Base-by-base conservation (phyloP, 2,797 vertebrate genomes). In the Siniperca undulata region DNA sequence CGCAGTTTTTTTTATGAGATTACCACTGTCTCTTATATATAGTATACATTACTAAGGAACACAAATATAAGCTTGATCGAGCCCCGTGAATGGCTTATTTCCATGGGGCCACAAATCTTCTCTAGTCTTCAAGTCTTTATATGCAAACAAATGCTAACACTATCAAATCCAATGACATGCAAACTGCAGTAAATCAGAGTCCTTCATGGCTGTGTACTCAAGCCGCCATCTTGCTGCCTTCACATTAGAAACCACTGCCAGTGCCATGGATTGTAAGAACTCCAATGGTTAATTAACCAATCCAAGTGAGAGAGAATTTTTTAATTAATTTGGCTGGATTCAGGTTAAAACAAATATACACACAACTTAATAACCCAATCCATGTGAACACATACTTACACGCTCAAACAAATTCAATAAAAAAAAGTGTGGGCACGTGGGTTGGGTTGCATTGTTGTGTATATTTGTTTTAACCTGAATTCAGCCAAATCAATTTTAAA, bases 61-160 rank as follows among this genome's bases (percentile, higher is more conserved):
- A 66, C 9, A 34, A 36, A 82, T 24, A 6, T 53, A 75, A 84
- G 67, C 65, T 85, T 78, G 72, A 38, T 27, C 38, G 17, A 59
- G 34, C 17, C 6, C n/a, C 0, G 3, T 60, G 20, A 74, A 67
- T 22, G 2, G 1, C 13, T 60, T 42, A 38, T 38, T 61, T 6
- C 1, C 10, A 48, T 65, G 2, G n/a, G 10, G 24, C 34, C 44
- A 36, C 36, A 30, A 30, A 30, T 30, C 30, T 30, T 30, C 30
- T 3, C 3, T 30, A 30, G 30, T 30, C 30, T 30, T 30, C 30
- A 30, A 36, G 36, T 36, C 5, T 36, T 73, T 64, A 42, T 42
- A 61, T 22, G 5, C 34, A 79, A 53, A 73, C 48, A 16, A 40
- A 40, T 20, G 24, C 30, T 5, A 53, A 52, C 19, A 20, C 13